These are phyloP conservation scores for Propithecus deckenii DNA, from an alignment of 2,797 vertebrate species.

Conservation along the genomic window DNA sequence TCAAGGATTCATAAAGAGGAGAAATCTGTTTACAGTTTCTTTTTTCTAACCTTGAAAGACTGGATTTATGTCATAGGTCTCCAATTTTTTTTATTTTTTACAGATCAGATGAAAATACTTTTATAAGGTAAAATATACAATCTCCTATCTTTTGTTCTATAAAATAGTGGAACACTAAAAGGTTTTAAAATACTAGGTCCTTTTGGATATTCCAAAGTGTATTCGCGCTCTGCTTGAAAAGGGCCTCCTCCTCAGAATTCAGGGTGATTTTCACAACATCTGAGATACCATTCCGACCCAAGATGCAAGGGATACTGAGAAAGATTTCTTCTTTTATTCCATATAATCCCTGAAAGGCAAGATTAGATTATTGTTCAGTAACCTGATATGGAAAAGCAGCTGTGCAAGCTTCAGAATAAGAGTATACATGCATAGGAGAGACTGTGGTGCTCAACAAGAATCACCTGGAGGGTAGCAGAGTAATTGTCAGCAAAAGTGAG, in stretches of 20 bases:
- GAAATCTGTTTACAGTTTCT: neutral
- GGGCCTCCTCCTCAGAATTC: conserved; percentile 92
- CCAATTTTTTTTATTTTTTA: conserved; percentile 26
- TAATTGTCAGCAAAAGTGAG: neutral
- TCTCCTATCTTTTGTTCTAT: conserved; percentile 67
- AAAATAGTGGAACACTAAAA: conserved; percentile 19
- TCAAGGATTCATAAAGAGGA: neutral
- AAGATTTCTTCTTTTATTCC: conserved; percentile 92
- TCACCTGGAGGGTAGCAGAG: neutral
- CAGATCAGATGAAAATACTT: conserved; percentile 47
- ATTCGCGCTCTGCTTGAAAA: conserved; percentile 93
- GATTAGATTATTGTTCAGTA: conserved; percentile 8
- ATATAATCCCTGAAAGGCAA: conserved; percentile 90
- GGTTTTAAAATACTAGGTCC: conserved; percentile 91
- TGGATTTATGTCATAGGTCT: neutral
- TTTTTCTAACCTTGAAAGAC: conserved; percentile 14
- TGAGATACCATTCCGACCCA: conserved; percentile 93
- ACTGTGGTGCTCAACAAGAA: neutral
- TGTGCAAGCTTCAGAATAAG: neutral
- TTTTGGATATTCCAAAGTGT: conserved; percentile 97
- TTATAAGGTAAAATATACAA: conserved; percentile 78
- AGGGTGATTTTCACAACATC: conserved; percentile 95
- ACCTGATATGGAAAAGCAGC: neutral
- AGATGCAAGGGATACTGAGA: conserved; percentile 94
- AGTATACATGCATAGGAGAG: neutral